A percentile compares a stretch with the other conserved stretches of the same genome.
These are phyloP conservation scores for Nezara viridula DNA, from an alignment of 2,888 invertebrate species.

Conservation along the genomic window DNA sequence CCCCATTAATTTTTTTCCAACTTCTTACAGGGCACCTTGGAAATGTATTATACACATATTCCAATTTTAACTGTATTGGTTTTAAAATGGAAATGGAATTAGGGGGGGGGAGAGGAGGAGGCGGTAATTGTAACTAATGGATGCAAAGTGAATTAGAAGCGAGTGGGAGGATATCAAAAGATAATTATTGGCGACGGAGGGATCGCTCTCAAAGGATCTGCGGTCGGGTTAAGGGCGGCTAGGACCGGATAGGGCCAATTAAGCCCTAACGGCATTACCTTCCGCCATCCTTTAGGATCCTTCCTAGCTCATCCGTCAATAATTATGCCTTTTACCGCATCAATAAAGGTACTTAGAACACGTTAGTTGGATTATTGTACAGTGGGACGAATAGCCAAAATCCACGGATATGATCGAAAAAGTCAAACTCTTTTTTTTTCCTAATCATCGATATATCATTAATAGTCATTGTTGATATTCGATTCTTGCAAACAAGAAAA, in stretches of 20 bases:
- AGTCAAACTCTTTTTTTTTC: too few species aligned
- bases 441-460: too few species aligned
- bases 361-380: too few species aligned
- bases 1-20: too few species aligned
- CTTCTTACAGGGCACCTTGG: too few species aligned
- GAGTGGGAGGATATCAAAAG: conserved; percentile 28
- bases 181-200: conserved; percentile 27
- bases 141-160: conserved; percentile 25
- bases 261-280: conserved; percentile 20
- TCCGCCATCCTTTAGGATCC: not conserved
- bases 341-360: not conserved
- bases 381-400: too few species aligned
- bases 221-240: conserved; percentile 23
- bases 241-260: conserved; percentile 21
- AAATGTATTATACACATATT: not conserved
- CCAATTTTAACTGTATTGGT: not conserved
- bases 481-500: too few species aligned
- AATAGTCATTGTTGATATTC: too few species aligned
- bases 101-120: not conserved
- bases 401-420: too few species aligned
- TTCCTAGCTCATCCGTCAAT: not conserved
- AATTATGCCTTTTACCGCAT: not conserved
- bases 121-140: conserved; percentile 16
- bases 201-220: conserved; percentile 4
- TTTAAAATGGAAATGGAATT: not conserved